Evolutionary conservation across 2,888 invertebrate species (phyloP), one percentile per base, ranked within the genome.

Genomic region (Gonocerus acuteangulatus): DNA sequence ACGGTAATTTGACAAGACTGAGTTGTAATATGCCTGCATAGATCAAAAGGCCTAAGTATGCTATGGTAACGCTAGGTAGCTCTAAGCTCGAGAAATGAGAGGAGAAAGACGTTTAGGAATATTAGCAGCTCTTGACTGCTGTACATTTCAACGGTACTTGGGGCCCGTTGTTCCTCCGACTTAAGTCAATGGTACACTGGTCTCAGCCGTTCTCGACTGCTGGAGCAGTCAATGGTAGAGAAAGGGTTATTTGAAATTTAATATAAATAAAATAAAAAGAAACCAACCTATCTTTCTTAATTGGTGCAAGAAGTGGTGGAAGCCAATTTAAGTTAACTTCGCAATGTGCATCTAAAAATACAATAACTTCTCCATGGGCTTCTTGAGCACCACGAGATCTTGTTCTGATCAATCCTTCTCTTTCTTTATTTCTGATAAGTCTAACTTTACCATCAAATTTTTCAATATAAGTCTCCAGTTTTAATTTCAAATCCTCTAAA

Each of bases 281-380:
- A 15, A 39, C 39, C 11, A 19, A 77, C 77, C 80, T 78, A 71
- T 96, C 90, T 52, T 85, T 78, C 72, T 90, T 88, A 69, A 99
- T 99, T 2, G 97, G 95, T 0, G 95, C 91, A 34, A 99, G 77
- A 9, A 99, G 79, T 0, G 97, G 97, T 0, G 95, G 94, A 32
- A 99, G 76, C 99, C 99, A 99, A 76, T 99, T 97, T 1, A 83
- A 78, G 73, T 96, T 95, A 2, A 94, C 93, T 75, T 97, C 97
- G 75, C 97, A 99, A 74, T 99, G 99, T 23, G 97, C 97, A 76
- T 99, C 97, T 2, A 99, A 78, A 75, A 95, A 97, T 0, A 99
- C 88, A 62, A 99, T 95, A 9, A 96, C 95, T 72, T 97, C 95
- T 2, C 95, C 97, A 21, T 80, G 85, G 0, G 96, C 90, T 72